Evolutionary conservation across 1,140 invertebrate genomes (phyloP), one percentile per base, ranked within the genome.

Genomic region (Drosophila lini): DNA sequence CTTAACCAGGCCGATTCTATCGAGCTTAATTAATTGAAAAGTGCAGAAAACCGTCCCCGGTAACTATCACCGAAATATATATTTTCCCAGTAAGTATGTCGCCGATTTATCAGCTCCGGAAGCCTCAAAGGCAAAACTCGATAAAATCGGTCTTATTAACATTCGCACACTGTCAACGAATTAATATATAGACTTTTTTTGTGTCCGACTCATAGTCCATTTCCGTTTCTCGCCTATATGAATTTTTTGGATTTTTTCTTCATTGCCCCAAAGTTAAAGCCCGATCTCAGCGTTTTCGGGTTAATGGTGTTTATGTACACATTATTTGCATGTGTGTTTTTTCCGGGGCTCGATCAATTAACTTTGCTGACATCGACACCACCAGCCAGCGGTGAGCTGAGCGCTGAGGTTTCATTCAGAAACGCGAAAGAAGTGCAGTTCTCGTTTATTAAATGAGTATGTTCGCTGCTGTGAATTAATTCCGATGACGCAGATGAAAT

Each of bases 1-100:
- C 84, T 84, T 62, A 42, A 15, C 28, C 28, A 32, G 15, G n/a
- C n/a, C 22, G 69, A 79, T 79, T 73, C 59, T 69, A 83, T 88
- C 85, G 42, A 22, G 19, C 70, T 74, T 68, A 89, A 89, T 89
- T 89, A 89, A 88, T 80, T 80, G 61, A 74, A 70, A 77, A 67
- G 31, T 47, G 45, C 36, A 63, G 74, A 78, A 80, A 81, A 86
- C 45, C 34, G 10, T 32, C 22, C 15, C 16, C 59, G 45, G n/a
- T 31, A 32, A 62, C 32, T 25, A 41, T 40, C 61, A n/a, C n/a
- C 25, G 15, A 15, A 44, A 41, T 57, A 58, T 48, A 47, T 41
- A 16, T 50, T 48, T 15, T 10, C 47, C n/a, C 47, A 48, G 47
- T 25, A 25, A 47, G 44, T 15, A 45, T 45, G 42, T 22, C 45